Evolutionary conservation across 2,113 vertebrate genomes (phyloP), one percentile per base, ranked within the genome.

Genomic region (Anthoscopus minutus): DNA sequence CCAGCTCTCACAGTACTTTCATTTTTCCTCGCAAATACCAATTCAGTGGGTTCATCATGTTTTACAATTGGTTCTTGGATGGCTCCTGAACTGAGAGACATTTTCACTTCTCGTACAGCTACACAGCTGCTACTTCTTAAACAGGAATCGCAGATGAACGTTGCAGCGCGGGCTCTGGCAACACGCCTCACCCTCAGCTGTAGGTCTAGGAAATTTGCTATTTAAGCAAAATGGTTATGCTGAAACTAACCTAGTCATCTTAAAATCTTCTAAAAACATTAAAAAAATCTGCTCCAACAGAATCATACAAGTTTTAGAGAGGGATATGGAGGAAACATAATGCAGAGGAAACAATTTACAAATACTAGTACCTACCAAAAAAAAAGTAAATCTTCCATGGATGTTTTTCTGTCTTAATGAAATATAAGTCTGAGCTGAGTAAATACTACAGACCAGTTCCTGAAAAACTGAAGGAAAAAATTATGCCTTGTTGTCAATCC

Each of bases 71-170:
- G 65, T 53, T 92, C 57, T 90, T 94, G 93, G 92, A 96, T 79
- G 83, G 90, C 25, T 96, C 82, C 76, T 92, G 95, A 94, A 88
- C 86, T 74, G 90, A 96, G 91, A 96, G 80, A 90, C 76, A 93
- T 90, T 94, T 94, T 74, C 72, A 70, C 69, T 95, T 83, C 71
- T 61, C 2, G 0, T 27, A 81, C 48, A 90, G 91, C 82, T 83
- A 94, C 92, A 90, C 91, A 96, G 92, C 96, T 95, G 93, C 94
- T 95, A 60, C 81, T 89, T 93, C 86, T 94, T 50, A 82, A 85
- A 88, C 0, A 4, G 80, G 80, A 93, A 90, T 96, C 11, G 0
- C 40, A 58, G 65, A 80, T 4, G 9, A 89, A 80, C 21, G 5
- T 15, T 80, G 67, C 51, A 85, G 88, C 3, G n/a, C 1, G 2